A percentile compares a stretch with the other conserved stretches of the same genome.
These are phyloP conservation scores for Diuraphis noxia DNA, from an alignment of 1,140 invertebrate species.

Conservation along the genomic window DNA sequence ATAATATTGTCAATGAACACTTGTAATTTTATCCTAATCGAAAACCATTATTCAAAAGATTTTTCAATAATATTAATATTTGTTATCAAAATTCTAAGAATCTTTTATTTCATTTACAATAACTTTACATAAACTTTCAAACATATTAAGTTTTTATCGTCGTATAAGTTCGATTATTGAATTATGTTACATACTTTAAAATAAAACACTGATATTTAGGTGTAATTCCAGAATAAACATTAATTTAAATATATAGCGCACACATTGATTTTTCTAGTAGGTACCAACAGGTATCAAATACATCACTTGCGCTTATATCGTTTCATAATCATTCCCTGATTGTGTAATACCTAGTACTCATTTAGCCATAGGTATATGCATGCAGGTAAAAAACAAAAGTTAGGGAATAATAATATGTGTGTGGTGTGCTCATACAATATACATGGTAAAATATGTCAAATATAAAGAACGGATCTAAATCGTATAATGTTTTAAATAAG, in stretches of 20 bases:
- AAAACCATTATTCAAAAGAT: background rate
- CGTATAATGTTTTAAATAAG: too few species aligned
- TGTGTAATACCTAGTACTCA: too few species aligned
- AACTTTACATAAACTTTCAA: background rate
- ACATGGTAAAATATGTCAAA: background rate
- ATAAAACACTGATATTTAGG: background rate
- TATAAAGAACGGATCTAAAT: background rate
- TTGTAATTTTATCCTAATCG: background rate
- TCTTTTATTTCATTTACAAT: background rate
- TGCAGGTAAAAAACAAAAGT: too few species aligned
- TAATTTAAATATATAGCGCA: background rate
- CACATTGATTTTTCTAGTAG: too few species aligned
- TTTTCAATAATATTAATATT: background rate
- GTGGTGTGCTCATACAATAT: too few species aligned
- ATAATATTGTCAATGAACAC: background rate
- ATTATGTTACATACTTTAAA: background rate
- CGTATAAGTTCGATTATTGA: background rate
- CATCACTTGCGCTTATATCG: too few species aligned
- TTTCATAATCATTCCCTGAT: too few species aligned
- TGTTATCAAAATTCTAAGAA: background rate
- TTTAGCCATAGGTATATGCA: too few species aligned
- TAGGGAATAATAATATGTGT: background rate
- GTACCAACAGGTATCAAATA: too few species aligned
- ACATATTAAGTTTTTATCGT: background rate
- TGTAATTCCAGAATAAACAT: background rate